These are phyloP conservation scores for Anguilla megastoma DNA, from an alignment of 2,797 vertebrate genomes.

Conservation along the genomic window DNA sequence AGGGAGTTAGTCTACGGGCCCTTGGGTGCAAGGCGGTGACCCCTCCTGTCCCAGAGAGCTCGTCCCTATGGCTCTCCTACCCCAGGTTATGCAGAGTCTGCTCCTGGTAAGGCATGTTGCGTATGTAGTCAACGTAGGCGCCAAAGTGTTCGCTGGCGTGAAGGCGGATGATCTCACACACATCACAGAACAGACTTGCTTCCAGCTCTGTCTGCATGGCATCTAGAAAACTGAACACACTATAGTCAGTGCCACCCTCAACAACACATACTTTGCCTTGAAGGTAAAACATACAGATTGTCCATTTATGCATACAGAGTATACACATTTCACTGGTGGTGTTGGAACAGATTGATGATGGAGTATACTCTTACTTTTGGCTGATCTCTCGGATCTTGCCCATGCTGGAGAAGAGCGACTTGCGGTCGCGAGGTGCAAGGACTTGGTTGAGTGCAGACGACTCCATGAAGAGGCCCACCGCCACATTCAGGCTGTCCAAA, in stretches of 20 bases:
- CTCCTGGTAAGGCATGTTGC: constrained; percentile 47
- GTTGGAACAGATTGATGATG: constrained; percentile 4
- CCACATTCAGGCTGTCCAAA: constrained; percentile 41
- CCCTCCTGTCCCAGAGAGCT: neutral
- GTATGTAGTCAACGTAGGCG: constrained; percentile 49
- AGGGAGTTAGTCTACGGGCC: neutral
- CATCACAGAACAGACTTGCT: constrained; percentile 35
- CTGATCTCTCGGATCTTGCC: constrained; percentile 43
- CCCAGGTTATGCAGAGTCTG: constrained; percentile 40
- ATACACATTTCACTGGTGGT: neutral
- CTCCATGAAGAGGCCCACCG: constrained; percentile 46
- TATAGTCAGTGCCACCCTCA: neutral
- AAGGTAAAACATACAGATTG: neutral
- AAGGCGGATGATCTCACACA: constrained; percentile 44
- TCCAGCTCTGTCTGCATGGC: constrained; percentile 35
- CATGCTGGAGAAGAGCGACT: constrained; percentile 49
- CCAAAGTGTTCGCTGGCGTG: constrained; percentile 35
- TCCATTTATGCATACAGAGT: neutral
- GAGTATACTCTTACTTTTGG: constrained; percentile 37
- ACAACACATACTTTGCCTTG: neutral
- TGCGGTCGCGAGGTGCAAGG: constrained; percentile 35
- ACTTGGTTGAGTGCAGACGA: constrained; percentile 32
- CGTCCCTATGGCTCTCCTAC: constrained; percentile 18
- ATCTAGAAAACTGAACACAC: constrained; percentile 42
- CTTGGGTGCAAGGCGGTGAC: neutral